phyloP scores from a whole-genome alignment of 2,797 vertebrate species.

The Natrix natrix region DNA sequence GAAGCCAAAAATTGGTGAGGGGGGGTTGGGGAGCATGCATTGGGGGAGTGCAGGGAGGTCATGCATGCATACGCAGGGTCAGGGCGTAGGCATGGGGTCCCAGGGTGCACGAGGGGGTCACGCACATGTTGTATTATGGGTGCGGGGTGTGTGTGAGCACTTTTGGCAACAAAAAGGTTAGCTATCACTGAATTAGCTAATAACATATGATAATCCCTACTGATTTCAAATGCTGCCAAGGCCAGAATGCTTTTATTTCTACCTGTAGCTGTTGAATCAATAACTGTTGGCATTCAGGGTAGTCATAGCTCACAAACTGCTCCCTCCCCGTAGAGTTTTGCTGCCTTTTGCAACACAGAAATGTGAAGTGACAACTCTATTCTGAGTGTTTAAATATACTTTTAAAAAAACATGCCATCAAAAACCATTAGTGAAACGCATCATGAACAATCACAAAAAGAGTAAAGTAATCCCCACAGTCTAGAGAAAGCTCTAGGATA shows the following conservation, averaged over 20 bases:
- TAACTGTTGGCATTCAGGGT: slow-evolving; percentile 35
- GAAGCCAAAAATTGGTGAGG: too few relatives aligned
- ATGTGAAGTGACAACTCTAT: slow-evolving; percentile 28
- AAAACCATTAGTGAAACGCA: not conserved
- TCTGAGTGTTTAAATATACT: slow-evolving; percentile 25
- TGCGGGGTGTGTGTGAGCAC: too few relatives aligned
- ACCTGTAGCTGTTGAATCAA: slow-evolving; percentile 36
- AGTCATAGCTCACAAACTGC: slow-evolving; percentile 23
- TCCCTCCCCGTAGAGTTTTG: not conserved
- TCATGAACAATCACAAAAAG: not conserved
- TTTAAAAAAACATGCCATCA: slow-evolving; percentile 27
- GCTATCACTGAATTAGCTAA: not conserved
- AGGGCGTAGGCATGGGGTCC: too few relatives aligned
- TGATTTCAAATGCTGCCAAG: slow-evolving; percentile 48
- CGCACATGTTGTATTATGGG: too few relatives aligned
- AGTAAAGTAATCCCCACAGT: not conserved
- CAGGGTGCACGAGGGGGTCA: too few relatives aligned
- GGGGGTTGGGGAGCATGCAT: too few relatives aligned
- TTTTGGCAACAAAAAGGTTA: too few relatives aligned
- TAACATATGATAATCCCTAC: slow-evolving; percentile 32
- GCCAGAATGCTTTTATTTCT: slow-evolving; percentile 41
- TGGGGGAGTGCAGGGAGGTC: too few relatives aligned
- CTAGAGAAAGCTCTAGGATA: slow-evolving; percentile 22
- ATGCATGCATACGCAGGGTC: too few relatives aligned
- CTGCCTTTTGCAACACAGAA: slow-evolving; percentile 26